Evolutionary conservation across 2,797 vertebrate species (phyloP).

Genomic region (Knipowitschia caucasica): DNA sequence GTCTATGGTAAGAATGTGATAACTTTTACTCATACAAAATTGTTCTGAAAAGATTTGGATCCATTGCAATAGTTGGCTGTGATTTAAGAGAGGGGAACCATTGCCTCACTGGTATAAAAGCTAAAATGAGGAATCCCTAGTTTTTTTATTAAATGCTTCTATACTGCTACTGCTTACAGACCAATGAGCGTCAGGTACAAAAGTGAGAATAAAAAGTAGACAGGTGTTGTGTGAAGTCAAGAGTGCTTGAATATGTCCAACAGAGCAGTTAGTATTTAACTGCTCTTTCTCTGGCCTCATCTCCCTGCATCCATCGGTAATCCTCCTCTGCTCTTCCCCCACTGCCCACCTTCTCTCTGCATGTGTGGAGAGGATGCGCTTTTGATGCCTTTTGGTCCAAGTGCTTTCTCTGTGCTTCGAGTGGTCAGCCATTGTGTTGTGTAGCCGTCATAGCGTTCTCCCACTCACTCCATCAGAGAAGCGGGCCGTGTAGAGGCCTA

Average conservation of each 20-base stretch:
- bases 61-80: no score
- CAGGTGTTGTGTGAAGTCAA: constrained; percentile 65
- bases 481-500: constrained; percentile 61
- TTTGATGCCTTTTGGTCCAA: constrained; percentile 61
- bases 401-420: constrained; percentile 59
- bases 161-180: constrained; percentile 19
- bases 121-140: no score
- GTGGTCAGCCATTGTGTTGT: constrained; percentile 54
- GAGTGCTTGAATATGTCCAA: constrained; percentile 50
- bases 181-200: constrained; percentile 29
- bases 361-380: constrained; percentile 58
- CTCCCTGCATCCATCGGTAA: constrained; percentile 67
- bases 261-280: constrained; percentile 61
- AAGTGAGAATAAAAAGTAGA: constrained; percentile 45
- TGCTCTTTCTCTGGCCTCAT: constrained; percentile 58
- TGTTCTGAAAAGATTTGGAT: no score
- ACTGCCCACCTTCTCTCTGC: constrained; percentile 48
- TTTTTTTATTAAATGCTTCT: constrained; percentile 19
- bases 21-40: no score
- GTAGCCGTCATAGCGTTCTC: constrained; percentile 63
- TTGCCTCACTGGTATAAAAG: no score
- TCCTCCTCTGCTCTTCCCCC: constrained; percentile 57
- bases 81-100: no score
- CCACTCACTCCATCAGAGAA: constrained; percentile 72
- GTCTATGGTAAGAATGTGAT: no score